Base-by-base conservation (phyloP, 2,888 invertebrate genomes). In the Parelbella ahira region DNA sequence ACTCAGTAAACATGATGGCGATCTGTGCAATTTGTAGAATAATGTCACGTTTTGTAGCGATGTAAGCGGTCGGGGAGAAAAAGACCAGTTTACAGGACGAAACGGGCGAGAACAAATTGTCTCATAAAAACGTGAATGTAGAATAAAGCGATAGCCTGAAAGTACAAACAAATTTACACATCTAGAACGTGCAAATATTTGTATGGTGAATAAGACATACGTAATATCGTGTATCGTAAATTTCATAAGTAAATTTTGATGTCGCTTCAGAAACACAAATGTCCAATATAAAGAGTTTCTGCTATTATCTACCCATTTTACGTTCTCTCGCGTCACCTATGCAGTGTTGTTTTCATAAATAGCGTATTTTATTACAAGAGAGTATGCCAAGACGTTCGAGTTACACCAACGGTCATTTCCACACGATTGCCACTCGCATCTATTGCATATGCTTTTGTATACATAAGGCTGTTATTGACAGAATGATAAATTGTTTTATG, bases 241-340 rank as follows among this genome's bases (percentile, higher is more conserved):
- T 42, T 42, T 23, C 3, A 27, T 9, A 41, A 41, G 33, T 27
- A 41, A 39, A 32, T 27, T 41, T 41, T 41, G 20, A 42, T 21
- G 34, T 28, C 41, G 28, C 34, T 42, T 34, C 34, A 15, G 21
- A 42, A 34, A 34, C 34, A 42, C 41, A 42, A 42, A 42, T 28
- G 41, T 34, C 41, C 33, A 42, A 42, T 42, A 42, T 42, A 42
- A 42, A 42, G 21, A 42, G 33, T 27, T 10, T 23, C 21, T 42
- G 34, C 41, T 42, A 42, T 42, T 42, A 42, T 34, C 33, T 42
- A 42, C 28, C 34, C 28, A 42, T 42, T 42, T 42, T 42, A 42
- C 34, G 41, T 42, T 42, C 33, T 28, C 28, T 42, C 34, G 11
- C 21, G 41, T 42, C 41, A 34, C 21, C 15, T 21, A 28, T 21